Evolutionary conservation across 2,888 invertebrate genomes (phyloP).

Genomic region (Drosophila seclusa): DNA sequence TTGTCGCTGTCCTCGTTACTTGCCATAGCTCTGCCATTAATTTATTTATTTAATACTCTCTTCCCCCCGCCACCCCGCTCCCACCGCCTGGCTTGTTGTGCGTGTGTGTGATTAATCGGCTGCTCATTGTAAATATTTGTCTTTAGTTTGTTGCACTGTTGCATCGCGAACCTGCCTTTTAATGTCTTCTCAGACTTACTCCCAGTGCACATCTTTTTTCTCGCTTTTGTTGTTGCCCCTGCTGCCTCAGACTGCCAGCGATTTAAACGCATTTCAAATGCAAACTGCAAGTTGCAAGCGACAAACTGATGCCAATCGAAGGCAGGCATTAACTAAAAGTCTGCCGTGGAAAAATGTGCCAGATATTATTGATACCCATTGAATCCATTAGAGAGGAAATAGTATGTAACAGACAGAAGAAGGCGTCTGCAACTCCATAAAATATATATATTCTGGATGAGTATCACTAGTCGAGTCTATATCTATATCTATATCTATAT

Average conservation of each 20-base stretch:
- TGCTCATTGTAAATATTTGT: conserved; percentile 82
- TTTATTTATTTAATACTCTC: conserved; percentile 79
- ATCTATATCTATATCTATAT: background rate
- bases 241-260: background rate
- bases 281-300: background rate
- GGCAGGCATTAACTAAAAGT: background rate
- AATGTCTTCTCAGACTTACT: background rate
- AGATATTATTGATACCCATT: background rate
- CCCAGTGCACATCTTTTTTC: background rate
- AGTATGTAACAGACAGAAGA: background rate
- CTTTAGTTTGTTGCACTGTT: conserved; percentile 76
- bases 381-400: background rate
- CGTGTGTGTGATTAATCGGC: conserved; percentile 75
- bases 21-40: conserved; percentile 64
- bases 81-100: background rate
- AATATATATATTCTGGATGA: background rate
- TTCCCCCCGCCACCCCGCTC: background rate
- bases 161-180: conserved; percentile 23
- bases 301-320: conserved; percentile 8
- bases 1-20: conserved; percentile 51
- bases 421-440: background rate
- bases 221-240: background rate
- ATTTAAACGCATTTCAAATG: background rate
- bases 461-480: background rate
- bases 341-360: background rate